phyloP scores from a whole-genome alignment of 2,888 invertebrate genomes.

The Eugnorisma glareosa region DNA sequence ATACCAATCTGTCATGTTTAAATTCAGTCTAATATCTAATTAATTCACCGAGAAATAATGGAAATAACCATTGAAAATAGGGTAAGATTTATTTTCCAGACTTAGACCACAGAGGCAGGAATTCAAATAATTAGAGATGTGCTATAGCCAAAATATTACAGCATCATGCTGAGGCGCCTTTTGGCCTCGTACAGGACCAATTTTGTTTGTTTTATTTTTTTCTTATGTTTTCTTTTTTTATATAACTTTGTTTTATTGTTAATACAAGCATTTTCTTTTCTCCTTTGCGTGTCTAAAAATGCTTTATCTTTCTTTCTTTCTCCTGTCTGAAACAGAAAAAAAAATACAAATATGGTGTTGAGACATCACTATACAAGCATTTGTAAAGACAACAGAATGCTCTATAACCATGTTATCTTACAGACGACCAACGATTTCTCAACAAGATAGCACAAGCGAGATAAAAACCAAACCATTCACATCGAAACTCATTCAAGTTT shows the following conservation, averaged over 20 bases:
- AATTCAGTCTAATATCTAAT: neutral
- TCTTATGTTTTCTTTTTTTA: no score
- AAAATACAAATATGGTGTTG: neutral
- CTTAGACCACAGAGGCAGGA: neutral
- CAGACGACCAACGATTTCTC: slow-evolving; percentile 9
- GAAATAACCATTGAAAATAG: neutral
- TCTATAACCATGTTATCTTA: neutral
- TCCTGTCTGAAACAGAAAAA: neutral
- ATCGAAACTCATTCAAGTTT: slow-evolving; percentile 41
- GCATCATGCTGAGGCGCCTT: no score
- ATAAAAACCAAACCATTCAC: slow-evolving; percentile 34
- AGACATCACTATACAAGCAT: neutral
- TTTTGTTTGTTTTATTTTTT: no score
- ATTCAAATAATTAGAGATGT: no score
- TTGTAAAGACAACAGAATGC: neutral
- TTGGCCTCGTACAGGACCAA: no score
- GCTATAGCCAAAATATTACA: no score
- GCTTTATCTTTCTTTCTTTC: no score
- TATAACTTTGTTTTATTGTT: no score
- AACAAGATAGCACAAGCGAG: slow-evolving; percentile 7
- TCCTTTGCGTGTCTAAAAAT: no score
- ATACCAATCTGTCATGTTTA: neutral
- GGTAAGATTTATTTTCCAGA: neutral
- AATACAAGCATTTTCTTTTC: no score
- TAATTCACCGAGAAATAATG: no score